Conservation (phyloP, 2,797 vertebrate genomes). For the Anableps anableps region DNA sequence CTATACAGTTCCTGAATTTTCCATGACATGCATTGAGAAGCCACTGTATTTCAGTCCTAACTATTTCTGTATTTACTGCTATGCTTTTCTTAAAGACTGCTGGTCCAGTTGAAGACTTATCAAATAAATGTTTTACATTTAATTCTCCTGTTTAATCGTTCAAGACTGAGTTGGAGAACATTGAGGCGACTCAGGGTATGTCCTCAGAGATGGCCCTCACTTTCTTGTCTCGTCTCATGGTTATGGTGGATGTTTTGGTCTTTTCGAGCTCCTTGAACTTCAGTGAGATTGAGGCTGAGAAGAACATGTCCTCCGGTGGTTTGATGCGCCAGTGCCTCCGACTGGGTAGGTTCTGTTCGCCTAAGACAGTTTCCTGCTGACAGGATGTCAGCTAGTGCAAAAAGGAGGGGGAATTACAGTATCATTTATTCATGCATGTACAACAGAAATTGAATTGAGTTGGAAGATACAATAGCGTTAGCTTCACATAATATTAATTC, state of each 20-base stretch:
- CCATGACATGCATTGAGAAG: neutral
- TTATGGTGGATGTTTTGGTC: conserved; percentile 97
- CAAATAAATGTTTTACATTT: neutral
- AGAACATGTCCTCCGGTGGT: conserved; percentile 99
- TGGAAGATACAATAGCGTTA: conserved; percentile 35
- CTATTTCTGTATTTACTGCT: conserved; percentile 3
- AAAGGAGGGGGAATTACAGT: conserved; percentile 10
- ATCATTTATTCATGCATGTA: conserved; percentile 11
- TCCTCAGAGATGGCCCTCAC: conserved; percentile 95
- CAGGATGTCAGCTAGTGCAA: conserved; percentile 13
- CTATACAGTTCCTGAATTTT: neutral
- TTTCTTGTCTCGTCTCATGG: conserved; percentile 96
- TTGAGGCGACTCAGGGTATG: conserved; percentile 98
- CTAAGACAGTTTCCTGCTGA: conserved; percentile 4
- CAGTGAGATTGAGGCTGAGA: conserved; percentile 98
- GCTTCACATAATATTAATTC: conserved; percentile 45
- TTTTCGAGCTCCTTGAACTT: conserved; percentile 99
- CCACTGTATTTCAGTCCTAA: neutral
- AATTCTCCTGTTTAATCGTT: conserved; percentile 39
- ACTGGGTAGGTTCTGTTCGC: conserved; percentile 81
- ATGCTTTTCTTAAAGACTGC: neutral
- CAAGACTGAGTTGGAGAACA: conserved; percentile 94
- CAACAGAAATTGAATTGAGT: conserved; percentile 33
- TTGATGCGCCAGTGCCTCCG: conserved; percentile 97
- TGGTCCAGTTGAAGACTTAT: neutral